These are phyloP conservation scores for Actinernus sp. DNA, from an alignment of 92 coral and sea anemone genomes.

Conservation along the genomic window DNA sequence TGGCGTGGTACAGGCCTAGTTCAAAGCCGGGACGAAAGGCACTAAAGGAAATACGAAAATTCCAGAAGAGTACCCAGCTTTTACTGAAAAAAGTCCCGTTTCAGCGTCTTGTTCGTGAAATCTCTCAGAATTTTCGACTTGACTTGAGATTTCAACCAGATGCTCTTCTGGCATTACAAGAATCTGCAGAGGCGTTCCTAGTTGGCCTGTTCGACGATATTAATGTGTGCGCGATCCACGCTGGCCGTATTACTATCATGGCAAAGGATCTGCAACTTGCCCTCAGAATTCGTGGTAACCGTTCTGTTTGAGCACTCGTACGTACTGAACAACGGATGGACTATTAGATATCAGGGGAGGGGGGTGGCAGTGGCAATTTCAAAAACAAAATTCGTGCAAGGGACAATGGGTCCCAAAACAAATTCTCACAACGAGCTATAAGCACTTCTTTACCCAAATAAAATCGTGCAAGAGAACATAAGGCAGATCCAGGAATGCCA, in stretches of 20 bases:
- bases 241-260: conserved; percentile 65
- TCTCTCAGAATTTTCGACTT: conserved; percentile 47
- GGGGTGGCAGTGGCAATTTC: too few relatives aligned
- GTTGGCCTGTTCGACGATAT: conserved; percentile 70
- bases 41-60: conserved; percentile 64
- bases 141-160: conserved; percentile 67
- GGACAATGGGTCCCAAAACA: too few relatives aligned
- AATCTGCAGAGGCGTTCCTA: conserved; percentile 67
- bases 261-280: conserved; percentile 64
- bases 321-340: too few relatives aligned
- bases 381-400: too few relatives aligned
- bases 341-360: too few relatives aligned
- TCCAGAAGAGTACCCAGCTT: conserved; percentile 59
- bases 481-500: too few relatives aligned
- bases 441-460: too few relatives aligned
- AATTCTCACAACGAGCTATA: too few relatives aligned
- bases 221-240: conserved; percentile 78
- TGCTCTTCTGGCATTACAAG: conserved; percentile 76
- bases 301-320: not conserved
- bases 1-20: conserved; percentile 39
- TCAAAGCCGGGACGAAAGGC: conserved; percentile 52
- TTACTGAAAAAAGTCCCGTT: conserved; percentile 58
- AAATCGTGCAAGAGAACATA: too few relatives aligned
- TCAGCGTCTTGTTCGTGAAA: conserved; percentile 82
- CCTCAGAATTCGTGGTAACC: not conserved